These are phyloP conservation scores for Tragopan temminckii DNA, from an alignment of 2,797 vertebrate genomes.

Conservation along the genomic window DNA sequence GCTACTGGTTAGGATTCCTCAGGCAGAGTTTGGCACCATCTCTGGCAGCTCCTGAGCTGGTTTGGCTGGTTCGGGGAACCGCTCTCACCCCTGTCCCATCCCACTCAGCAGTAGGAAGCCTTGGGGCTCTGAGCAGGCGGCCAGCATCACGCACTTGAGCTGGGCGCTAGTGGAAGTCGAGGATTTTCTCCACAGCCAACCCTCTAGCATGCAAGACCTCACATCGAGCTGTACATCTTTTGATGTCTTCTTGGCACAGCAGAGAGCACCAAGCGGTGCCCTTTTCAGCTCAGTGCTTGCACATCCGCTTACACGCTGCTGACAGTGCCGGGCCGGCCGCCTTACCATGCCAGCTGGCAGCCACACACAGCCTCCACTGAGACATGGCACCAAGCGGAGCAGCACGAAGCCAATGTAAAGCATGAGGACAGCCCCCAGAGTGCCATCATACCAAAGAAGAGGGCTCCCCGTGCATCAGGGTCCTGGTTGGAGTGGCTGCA, in stretches of 20 bases:
- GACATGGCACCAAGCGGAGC: accelerated
- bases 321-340: background rate
- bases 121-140: background rate
- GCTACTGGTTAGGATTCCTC: constrained; percentile 40
- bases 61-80: constrained; percentile 10
- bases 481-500: accelerated
- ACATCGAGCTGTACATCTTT: accelerated
- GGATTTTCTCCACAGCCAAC: background rate
- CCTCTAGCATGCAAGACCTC: background rate
- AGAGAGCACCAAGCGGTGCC: accelerated
- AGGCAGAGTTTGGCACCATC: constrained; percentile 39
- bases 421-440: background rate
- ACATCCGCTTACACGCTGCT: background rate
- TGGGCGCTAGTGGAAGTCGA: background rate
- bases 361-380: accelerated
- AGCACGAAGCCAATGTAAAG: background rate
- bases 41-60: constrained; percentile 47
- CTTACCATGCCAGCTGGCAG: constrained; percentile 52
- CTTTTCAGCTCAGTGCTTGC: background rate
- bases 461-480: accelerated
- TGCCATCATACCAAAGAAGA: background rate
- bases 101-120: background rate
- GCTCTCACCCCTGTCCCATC: background rate
- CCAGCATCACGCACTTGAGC: accelerated
- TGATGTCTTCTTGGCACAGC: background rate